phyloP scores from a whole-genome alignment of 2,888 invertebrate species.

The Theristus sp. region DNA sequence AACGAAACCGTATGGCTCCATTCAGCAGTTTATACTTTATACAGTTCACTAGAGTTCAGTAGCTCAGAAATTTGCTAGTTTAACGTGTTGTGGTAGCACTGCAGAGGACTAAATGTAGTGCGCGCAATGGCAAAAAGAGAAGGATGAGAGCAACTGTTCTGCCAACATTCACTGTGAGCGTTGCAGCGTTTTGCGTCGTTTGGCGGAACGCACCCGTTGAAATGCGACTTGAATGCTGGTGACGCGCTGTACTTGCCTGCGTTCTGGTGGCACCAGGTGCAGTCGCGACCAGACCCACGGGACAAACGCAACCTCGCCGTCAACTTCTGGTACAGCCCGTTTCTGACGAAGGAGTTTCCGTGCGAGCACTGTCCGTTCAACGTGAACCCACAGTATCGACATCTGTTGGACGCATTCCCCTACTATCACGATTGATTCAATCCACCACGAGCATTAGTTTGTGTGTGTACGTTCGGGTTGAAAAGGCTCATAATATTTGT shows the following conservation, averaged over 20 bases:
- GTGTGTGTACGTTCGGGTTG: not conserved
- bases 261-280: conserved; percentile 33
- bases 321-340: conserved; percentile 30
- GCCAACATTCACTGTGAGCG: too few species aligned
- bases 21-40: too few species aligned
- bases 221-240: conserved; percentile 27
- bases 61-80: too few species aligned
- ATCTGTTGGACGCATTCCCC: conserved; percentile 13
- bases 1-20: conserved; percentile 19
- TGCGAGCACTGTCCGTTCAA: conserved; percentile 26
- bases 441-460: too few species aligned
- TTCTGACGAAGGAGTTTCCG: conserved; percentile 27
- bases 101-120: too few species aligned
- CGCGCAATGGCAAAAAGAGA: too few species aligned
- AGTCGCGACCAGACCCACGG: conserved; percentile 21
- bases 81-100: too few species aligned
- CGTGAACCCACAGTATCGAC: conserved; percentile 25
- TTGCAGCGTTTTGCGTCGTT: conserved; percentile 28
- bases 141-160: too few species aligned
- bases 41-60: too few species aligned
- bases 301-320: conserved; percentile 27
- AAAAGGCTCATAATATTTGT: too few species aligned
- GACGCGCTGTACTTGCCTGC: conserved; percentile 29
- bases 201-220: conserved; percentile 20
- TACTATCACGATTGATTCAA: too few species aligned